Evolutionary conservation across 2,797 vertebrate species (phyloP).

Genomic region (Tachyglossus aculeatus): DNA sequence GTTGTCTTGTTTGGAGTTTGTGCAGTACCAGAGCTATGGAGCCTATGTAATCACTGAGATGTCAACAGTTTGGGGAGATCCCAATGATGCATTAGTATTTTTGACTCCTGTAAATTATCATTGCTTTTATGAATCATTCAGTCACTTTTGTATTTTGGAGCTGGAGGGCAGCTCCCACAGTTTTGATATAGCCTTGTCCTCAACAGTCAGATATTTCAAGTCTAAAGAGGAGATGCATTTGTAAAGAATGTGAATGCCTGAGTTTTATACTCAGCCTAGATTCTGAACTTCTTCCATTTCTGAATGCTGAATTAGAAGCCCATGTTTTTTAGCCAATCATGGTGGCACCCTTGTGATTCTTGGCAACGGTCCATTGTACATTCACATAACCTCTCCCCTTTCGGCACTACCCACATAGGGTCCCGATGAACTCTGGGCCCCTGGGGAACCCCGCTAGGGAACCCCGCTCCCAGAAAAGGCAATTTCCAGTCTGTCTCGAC

Average conservation of each 20-base stretch:
- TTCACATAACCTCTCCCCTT: too few species aligned
- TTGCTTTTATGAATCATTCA: constrained; percentile 39
- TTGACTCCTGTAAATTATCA: constrained; percentile 28
- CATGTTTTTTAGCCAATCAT: too few species aligned
- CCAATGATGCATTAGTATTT: neutral
- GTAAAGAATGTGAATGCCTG: neutral
- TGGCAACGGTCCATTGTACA: too few species aligned
- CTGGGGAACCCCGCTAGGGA: constrained; percentile 28
- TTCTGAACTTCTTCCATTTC: neutral
- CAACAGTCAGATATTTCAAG: constrained; percentile 53
- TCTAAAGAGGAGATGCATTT: constrained; percentile 25
- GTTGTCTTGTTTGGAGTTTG: constrained; percentile 1
- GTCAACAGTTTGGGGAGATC: constrained; percentile 1
- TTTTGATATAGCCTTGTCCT: constrained; percentile 63
- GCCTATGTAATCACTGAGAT: neutral
- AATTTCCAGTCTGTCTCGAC: neutral
- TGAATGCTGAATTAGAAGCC: neutral
- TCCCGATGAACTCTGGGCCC: too few species aligned
- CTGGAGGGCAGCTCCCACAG: constrained; percentile 38
- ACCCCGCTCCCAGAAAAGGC: neutral
- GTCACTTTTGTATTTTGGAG: constrained; percentile 59
- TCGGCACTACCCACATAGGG: too few species aligned
- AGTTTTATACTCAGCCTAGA: neutral
- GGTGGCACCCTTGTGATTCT: too few species aligned
- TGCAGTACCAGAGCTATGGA: constrained; percentile 17